Conservation (phyloP, 2,797 vertebrate species). For the Sylvilagus floridanus region DNA sequence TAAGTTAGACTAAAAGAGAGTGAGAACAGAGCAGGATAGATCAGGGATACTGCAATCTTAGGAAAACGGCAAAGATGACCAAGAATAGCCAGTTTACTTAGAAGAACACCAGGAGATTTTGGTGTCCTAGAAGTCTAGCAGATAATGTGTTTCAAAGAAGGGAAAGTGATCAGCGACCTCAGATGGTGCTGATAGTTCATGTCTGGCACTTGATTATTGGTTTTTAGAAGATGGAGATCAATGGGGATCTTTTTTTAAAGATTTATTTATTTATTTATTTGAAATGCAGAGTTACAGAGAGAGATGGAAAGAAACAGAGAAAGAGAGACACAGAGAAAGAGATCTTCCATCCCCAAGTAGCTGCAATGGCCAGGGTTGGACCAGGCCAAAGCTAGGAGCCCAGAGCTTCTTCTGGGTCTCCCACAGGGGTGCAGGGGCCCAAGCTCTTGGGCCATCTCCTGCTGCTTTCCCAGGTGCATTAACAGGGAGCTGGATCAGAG, state of each 20-base stretch:
- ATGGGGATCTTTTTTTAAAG: not conserved
- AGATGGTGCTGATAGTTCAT: not conserved
- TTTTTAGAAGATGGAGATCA: not conserved
- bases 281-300: too few species aligned
- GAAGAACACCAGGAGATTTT: slow-evolving; percentile 13
- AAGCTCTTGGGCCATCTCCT: too few species aligned
- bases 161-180: not conserved
- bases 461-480: too few species aligned
- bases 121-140: not conserved
- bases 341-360: too few species aligned
- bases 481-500: too few species aligned
- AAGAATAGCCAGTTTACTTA: not conserved
- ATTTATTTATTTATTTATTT: too few species aligned
- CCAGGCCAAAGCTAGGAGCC: too few species aligned
- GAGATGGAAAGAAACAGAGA: too few species aligned
- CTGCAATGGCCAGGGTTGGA: too few species aligned
- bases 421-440: too few species aligned
- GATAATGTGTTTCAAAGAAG: slow-evolving; percentile 8
- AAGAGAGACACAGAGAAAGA: too few species aligned
- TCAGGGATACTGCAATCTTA: not conserved
- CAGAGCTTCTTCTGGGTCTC: too few species aligned
- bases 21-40: not conserved
- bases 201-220: not conserved
- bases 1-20: not conserved
- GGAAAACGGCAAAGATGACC: not conserved